These are phyloP conservation scores for Halichoeres trimaculatus DNA, from an alignment of 2,113 vertebrate species.

Conservation along the genomic window DNA sequence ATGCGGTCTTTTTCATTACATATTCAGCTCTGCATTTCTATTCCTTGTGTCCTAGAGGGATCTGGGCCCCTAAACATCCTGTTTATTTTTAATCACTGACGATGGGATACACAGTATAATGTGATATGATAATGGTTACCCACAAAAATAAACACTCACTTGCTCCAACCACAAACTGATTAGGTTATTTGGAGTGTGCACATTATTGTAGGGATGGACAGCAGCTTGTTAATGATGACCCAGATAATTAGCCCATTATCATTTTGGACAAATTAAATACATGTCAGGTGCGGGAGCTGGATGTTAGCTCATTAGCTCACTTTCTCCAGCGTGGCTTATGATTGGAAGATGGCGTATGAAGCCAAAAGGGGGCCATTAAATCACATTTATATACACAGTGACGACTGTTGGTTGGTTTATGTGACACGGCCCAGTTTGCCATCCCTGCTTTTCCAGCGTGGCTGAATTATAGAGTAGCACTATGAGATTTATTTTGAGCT, in stretches of 20 bases:
- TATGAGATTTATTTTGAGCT: slow-evolving; percentile 66
- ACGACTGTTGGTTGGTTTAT: slow-evolving; percentile 16
- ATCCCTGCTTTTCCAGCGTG: slow-evolving; percentile 45
- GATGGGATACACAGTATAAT: slow-evolving; percentile 42
- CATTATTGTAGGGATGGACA: slow-evolving; percentile 46
- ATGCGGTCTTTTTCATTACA: slow-evolving; percentile 40
- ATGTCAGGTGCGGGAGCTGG: slow-evolving; percentile 38
- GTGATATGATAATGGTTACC: slow-evolving; percentile 59
- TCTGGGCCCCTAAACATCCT: slow-evolving; percentile 54
- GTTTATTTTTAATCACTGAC: slow-evolving; percentile 64
- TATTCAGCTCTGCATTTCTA: slow-evolving; percentile 29
- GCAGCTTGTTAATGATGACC: slow-evolving; percentile 60
- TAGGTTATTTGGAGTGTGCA: slow-evolving; percentile 48
- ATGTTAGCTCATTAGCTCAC: slow-evolving; percentile 60
- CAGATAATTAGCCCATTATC: slow-evolving; percentile 63
- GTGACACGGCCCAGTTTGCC: slow-evolving; percentile 45
- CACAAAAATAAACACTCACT: slow-evolving; percentile 45
- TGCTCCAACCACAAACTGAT: slow-evolving; percentile 55
- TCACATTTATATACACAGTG: slow-evolving; percentile 42
- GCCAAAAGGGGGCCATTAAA: slow-evolving; percentile 11
- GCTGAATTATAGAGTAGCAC: slow-evolving; percentile 66
- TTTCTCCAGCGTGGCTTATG: slow-evolving; percentile 32
- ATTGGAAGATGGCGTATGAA: slow-evolving; percentile 20
- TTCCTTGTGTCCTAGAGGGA: slow-evolving; percentile 37
- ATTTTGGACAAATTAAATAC: slow-evolving; percentile 66